Evolutionary conservation across 1,140 invertebrate species (phyloP).

Genomic region (Polypedilum vanderplanki): DNA sequence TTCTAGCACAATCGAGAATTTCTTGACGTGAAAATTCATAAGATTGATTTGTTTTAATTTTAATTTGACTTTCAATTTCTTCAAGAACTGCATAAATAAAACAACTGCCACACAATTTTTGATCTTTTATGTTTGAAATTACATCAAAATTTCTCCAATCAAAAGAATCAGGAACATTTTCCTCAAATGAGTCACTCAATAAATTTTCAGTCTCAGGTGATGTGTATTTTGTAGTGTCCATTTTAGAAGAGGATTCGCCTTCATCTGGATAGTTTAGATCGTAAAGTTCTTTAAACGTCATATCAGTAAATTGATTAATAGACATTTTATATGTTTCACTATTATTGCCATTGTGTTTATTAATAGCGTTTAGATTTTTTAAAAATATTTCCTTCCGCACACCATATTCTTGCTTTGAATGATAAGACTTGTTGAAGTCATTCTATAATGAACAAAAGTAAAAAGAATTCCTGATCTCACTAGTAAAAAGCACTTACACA

Average conservation of each 20-base stretch:
- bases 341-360: neutral
- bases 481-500: too few species aligned
- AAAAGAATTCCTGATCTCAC: neutral
- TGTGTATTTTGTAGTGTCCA: neutral
- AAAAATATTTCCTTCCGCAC: neutral
- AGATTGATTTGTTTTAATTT: neutral
- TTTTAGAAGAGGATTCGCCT: neutral
- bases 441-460: neutral
- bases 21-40: neutral
- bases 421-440: neutral
- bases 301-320: conserved; percentile 51
- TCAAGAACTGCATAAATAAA: neutral
- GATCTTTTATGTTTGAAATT: neutral
- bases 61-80: neutral
- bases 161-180: neutral
- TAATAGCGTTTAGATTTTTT: neutral
- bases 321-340: conserved; percentile 40
- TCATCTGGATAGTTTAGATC: neutral
- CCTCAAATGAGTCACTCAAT: neutral
- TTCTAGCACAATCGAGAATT: neutral
- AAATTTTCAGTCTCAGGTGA: neutral
- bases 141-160: neutral
- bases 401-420: neutral
- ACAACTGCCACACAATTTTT: neutral
- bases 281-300: conserved; percentile 37